Base-by-base conservation (phyloP, 2,888 invertebrate genomes). In the Arrhopalites spinosus region DNA sequence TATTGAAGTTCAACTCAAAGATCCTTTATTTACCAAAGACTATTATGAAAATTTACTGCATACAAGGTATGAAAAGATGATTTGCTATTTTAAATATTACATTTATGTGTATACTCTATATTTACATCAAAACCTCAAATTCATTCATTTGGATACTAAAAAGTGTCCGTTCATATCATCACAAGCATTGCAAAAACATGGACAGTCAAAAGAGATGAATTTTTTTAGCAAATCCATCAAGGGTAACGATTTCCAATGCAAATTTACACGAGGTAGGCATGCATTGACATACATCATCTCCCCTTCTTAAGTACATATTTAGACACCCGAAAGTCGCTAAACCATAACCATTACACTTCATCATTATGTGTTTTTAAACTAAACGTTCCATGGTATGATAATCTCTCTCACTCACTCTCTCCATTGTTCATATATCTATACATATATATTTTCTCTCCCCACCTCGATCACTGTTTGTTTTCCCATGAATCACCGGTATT, bases 401-500 rank as follows among this genome's bases (percentile, higher is more conserved):
- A 64, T 64, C 53, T 53, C 50, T 7, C 29, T 17, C 27, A 5
- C 66, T 15, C 47, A 13, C 45, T 50, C 29, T 70, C 36, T 50
- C 36, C 56, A 13, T 20, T n/a, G 30, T 50, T 69, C 53, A 27
- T 45, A 53, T 47, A 17, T 30, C 47, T 50, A 20, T 70, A 29
- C 27, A 27, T 61, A 13, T 25, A 13, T 47, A 47, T 47, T 1
- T 47, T n/a, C 53, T 15, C 50, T 17, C 5, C 63, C 36, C 45
- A 43, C 45, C 67, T 67, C 23, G 30, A n/a, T 73, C 73, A 73
- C 68, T 79, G 68, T 79, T 79, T 79, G 78, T 72, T 78, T 78
- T 78, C 79, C 77, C 79, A 79, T 79, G 78, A 75, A 78, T 77
- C 77, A 75, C 68, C 74, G 67, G 76, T 77, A 76, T 75, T 79